phyloP scores from a whole-genome alignment of 2,113 vertebrate genomes.

The Lichenostomus cassidix region DNA sequence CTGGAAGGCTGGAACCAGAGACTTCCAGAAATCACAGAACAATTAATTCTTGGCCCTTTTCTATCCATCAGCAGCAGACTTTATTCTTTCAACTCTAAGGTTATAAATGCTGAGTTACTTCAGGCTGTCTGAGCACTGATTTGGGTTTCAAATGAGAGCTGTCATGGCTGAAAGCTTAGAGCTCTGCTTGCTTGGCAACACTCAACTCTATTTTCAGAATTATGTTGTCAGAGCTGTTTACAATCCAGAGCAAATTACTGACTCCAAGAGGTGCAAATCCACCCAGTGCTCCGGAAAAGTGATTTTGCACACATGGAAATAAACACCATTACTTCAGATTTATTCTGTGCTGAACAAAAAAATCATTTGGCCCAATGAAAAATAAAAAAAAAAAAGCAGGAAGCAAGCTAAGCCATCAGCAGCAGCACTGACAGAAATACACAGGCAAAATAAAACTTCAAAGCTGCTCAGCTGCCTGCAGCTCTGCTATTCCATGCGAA shows the following conservation, averaged over 20 bases:
- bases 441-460: background rate
- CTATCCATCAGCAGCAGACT: background rate
- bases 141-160: constrained; percentile 17
- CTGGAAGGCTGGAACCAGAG: background rate
- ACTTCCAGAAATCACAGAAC: background rate
- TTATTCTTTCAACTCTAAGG: background rate
- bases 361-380: background rate
- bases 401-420: background rate
- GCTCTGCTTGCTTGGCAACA: background rate
- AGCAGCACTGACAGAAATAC: background rate
- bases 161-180: background rate
- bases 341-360: background rate
- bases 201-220: background rate
- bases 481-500: background rate
- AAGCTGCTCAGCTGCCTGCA: background rate
- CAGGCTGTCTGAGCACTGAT: background rate
- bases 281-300: rapidly evolving
- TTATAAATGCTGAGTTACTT: background rate
- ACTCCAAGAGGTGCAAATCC: background rate
- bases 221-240: constrained; percentile 19
- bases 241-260: constrained; percentile 1
- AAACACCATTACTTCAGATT: background rate
- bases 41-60: background rate
- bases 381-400: background rate
- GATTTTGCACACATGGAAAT: background rate